These are phyloP conservation scores for Vanacampus margaritifer DNA, from an alignment of 2,113 vertebrate genomes.

Conservation along the genomic window DNA sequence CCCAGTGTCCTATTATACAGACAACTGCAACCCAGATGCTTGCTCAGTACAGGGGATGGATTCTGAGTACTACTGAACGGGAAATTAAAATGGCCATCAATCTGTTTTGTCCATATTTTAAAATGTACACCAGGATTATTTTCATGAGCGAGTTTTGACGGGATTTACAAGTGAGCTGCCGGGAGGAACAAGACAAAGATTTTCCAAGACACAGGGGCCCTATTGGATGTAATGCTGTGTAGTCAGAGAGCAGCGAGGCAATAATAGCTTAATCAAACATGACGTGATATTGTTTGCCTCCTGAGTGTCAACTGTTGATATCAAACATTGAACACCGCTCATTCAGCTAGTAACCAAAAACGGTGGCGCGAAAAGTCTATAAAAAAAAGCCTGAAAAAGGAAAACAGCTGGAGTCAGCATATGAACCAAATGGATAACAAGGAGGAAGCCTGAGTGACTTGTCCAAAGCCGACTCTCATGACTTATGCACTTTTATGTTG, in stretches of 20 bases:
- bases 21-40: too few species aligned
- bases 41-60: neutral
- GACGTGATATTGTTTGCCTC: slow-evolving; percentile 44
- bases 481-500: slow-evolving; percentile 78
- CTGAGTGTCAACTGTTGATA: slow-evolving; percentile 39
- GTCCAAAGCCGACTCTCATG: slow-evolving; percentile 64
- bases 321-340: slow-evolving; percentile 35
- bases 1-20: too few species aligned
- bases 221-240: slow-evolving; percentile 39
- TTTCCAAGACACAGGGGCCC: slow-evolving; percentile 30
- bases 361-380: slow-evolving; percentile 14
- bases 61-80: slow-evolving; percentile 11
- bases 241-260: slow-evolving; percentile 35
- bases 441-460: slow-evolving; percentile 61
- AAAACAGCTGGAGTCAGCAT: slow-evolving; percentile 54
- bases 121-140: slow-evolving; percentile 46
- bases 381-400: slow-evolving; percentile 38
- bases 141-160: slow-evolving; percentile 29
- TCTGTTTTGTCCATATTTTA: slow-evolving; percentile 46
- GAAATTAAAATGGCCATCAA: slow-evolving; percentile 39
- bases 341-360: slow-evolving; percentile 13
- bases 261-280: slow-evolving; percentile 52
- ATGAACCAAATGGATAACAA: slow-evolving; percentile 42
- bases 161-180: slow-evolving; percentile 32
- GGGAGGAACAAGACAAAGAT: slow-evolving; percentile 40